Percentiles rank a stretch among this genome's conserved stretches.
These are phyloP conservation scores for Saccostrea echinata DNA, from an alignment of 1,140 invertebrate species.

Conservation along the genomic window DNA sequence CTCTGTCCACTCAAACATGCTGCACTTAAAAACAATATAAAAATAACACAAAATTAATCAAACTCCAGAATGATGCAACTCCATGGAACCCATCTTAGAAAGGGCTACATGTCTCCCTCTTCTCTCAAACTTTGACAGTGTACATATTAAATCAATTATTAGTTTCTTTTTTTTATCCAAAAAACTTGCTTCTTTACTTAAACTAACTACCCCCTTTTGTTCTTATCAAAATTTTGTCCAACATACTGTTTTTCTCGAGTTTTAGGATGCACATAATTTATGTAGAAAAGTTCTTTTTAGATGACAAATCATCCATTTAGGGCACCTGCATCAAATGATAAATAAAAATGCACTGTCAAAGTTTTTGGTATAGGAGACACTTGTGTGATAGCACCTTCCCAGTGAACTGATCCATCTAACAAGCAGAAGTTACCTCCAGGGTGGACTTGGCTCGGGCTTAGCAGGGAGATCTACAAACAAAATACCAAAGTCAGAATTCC, in stretches of 20 bases:
- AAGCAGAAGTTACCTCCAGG: constrained; percentile 41
- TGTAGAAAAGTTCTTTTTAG: not conserved
- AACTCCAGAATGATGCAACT: constrained; percentile 1
- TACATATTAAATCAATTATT: not conserved
- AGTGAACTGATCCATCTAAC: constrained; percentile 14
- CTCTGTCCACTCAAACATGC: not conserved
- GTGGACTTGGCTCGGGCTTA: not conserved
- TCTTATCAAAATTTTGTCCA: no score
- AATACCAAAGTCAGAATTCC: not conserved
- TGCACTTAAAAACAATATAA: constrained; percentile 9
- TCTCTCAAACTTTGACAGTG: constrained; percentile 10
- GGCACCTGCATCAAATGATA: not conserved
- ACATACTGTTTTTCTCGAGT: no score
- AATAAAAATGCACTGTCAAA: constrained; percentile 1
- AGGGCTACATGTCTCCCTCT: not conserved
- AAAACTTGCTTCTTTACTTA: no score
- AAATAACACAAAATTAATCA: constrained; percentile 20
- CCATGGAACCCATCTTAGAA: not conserved
- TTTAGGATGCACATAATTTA: not conserved
- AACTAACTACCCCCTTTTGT: no score
- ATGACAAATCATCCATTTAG: not conserved
- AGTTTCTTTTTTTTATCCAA: no score
- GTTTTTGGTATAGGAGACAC: not conserved
- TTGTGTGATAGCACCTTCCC: not conserved
- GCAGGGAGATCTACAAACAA: constrained; percentile 25